Percentiles rank a stretch among this genome's conserved stretches.
These are phyloP conservation scores for Oreochromis niloticus DNA, from an alignment of 2,113 vertebrate species.

Conservation along the genomic window DNA sequence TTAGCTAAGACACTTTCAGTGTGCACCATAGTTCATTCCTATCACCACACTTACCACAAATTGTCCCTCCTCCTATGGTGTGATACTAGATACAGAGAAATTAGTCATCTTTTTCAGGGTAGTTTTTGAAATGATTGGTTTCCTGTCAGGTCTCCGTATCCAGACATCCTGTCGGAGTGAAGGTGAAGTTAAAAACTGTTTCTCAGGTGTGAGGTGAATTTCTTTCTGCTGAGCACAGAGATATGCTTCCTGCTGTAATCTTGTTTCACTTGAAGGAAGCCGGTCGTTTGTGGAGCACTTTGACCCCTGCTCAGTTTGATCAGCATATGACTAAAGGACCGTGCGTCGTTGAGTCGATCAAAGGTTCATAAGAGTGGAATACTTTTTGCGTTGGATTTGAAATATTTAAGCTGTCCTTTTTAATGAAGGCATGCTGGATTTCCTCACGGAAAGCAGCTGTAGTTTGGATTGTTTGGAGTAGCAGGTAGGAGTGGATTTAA, in stretches of 20 bases:
- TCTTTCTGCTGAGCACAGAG: background rate
- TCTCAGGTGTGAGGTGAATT: conserved; percentile 11
- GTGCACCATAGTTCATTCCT: background rate
- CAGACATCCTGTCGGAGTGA: conserved; percentile 5
- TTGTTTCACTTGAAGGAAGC: background rate
- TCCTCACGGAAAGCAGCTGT: background rate
- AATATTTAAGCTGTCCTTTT: background rate
- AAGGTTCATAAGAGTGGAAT: conserved; percentile 3
- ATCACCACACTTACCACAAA: background rate
- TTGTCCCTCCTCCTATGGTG: background rate
- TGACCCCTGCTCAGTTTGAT: conserved; percentile 57
- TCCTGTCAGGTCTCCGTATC: background rate
- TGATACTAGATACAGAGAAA: background rate
- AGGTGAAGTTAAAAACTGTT: background rate
- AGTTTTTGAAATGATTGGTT: background rate
- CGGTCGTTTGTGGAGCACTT: conserved; percentile 55
- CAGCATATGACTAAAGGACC: conserved; percentile 42
- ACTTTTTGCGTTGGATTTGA: background rate
- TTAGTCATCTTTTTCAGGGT: background rate
- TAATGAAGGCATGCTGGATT: background rate
- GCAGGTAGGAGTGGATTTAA: conserved; percentile 22
- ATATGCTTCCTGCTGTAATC: background rate
- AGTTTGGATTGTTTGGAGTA: conserved; percentile 2
- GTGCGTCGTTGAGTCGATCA: background rate
- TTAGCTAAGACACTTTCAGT: background rate